Percentiles rank a stretch among this genome's conserved stretches.
Conservation (phyloP, 2,113 vertebrate species). For the Eudyptes chrysolophus region DNA sequence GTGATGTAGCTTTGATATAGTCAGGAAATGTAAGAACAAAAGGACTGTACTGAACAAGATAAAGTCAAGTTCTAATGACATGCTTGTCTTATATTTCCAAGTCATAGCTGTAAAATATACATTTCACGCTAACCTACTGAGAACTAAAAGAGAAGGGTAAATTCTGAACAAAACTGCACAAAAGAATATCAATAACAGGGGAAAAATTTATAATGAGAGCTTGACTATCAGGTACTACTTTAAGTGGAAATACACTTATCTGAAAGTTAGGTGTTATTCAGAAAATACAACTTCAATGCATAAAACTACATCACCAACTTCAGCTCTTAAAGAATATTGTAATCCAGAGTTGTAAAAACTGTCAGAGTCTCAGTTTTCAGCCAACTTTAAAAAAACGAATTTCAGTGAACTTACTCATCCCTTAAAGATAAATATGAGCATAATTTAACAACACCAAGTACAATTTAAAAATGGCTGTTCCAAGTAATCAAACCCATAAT, state of each 20-base stretch:
- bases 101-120: not conserved
- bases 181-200: not conserved
- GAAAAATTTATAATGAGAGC: not conserved
- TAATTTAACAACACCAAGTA: not conserved
- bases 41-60: not conserved
- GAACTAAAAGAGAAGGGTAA: not conserved
- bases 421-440: not conserved
- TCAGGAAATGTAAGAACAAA: not conserved
- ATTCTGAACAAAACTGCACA: not conserved
- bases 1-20: not conserved
- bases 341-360: not conserved
- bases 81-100: not conserved
- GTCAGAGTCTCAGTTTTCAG: not conserved
- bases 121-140: not conserved
- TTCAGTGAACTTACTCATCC: not conserved
- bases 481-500: not conserved
- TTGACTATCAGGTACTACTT: not conserved
- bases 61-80: not conserved
- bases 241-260: not conserved
- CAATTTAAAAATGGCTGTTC: not conserved
- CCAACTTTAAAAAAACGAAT: not conserved
- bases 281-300: not conserved
- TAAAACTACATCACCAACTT: not conserved
- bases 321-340: not conserved
- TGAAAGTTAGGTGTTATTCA: not conserved